These are phyloP conservation scores for Menidia menidia DNA, from an alignment of 2,797 vertebrate species.

Conservation along the genomic window DNA sequence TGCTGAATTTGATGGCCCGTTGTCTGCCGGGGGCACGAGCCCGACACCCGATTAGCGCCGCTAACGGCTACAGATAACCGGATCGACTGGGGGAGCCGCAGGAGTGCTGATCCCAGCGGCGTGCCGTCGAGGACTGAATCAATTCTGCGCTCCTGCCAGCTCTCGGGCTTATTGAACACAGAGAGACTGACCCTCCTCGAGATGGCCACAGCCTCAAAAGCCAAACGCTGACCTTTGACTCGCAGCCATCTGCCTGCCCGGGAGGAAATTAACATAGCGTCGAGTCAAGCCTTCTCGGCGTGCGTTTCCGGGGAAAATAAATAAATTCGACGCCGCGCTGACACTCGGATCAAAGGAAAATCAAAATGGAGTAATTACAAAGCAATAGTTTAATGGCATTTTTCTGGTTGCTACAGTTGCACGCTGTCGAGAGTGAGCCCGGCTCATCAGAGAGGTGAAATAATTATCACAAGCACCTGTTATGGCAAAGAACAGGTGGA, in stretches of 20 bases:
- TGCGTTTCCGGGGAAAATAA: conserved; percentile 18
- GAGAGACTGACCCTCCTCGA: conserved; percentile 65
- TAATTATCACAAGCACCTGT: conserved; percentile 77
- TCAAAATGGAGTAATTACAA: conserved; percentile 59
- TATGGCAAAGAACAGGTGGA: conserved; percentile 77
- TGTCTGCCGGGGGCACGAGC: not conserved
- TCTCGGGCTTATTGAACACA: conserved; percentile 59
- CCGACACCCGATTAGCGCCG: conserved; percentile 29
- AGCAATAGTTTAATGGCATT: conserved; percentile 58
- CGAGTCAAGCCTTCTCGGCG: not conserved
- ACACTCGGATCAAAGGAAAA: conserved; percentile 55
- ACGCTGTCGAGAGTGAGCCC: conserved; percentile 47
- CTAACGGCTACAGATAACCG: conserved; percentile 39
- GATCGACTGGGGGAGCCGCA: not conserved
- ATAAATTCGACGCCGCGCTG: conserved; percentile 7
- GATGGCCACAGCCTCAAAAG: conserved; percentile 48
- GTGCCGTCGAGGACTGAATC: conserved; percentile 46
- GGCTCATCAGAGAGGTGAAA: conserved; percentile 72
- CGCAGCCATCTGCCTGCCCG: conserved; percentile 58
- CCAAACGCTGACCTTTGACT: conserved; percentile 62
- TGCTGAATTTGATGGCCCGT: conserved; percentile 8
- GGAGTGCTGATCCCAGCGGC: conserved; percentile 41
- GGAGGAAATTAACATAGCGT: not conserved
- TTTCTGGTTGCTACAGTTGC: conserved; percentile 52
- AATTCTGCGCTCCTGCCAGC: conserved; percentile 54